A percentile compares a stretch with the other conserved stretches of the same genome.
Conservation (phyloP, 2,888 invertebrate species). For the Drosophila neutralis region DNA sequence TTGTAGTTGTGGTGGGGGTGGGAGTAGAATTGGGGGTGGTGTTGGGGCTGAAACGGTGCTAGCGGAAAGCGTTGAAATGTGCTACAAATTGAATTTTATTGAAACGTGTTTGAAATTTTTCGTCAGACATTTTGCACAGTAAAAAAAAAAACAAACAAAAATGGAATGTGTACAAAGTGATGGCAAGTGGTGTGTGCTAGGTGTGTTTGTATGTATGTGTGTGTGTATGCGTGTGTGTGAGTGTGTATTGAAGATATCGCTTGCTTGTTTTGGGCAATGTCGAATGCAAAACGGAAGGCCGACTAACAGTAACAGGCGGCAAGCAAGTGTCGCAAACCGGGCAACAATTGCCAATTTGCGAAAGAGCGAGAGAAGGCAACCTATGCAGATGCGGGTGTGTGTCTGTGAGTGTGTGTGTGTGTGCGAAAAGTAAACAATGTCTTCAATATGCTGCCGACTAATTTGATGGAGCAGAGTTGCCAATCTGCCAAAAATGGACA, state of each 20-base stretch:
- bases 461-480: conserved; percentile 30
- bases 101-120: conserved; percentile 81
- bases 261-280: conserved; percentile 73
- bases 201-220: conserved; percentile 1
- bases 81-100: conserved; percentile 81
- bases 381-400: background rate
- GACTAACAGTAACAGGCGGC: conserved; percentile 33
- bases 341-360: conserved; percentile 56
- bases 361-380: conserved; percentile 7
- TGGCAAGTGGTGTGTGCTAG: background rate
- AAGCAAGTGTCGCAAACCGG: conserved; percentile 61
- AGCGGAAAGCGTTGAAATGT: conserved; percentile 79
- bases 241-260: conserved; percentile 42
- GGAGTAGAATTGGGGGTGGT: background rate
- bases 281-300: conserved; percentile 55
- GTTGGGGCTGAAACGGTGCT: conserved; percentile 28
- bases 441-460: conserved; percentile 46
- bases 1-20: conserved; percentile 6
- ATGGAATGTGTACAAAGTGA: background rate
- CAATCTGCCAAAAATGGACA: conserved; percentile 2
- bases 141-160: conserved; percentile 2
- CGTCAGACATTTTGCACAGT: conserved; percentile 56
- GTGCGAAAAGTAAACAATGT: conserved; percentile 35
- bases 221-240: background rate
- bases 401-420: conserved; percentile 5